Evolutionary conservation across 2,797 vertebrate species (phyloP), one percentile per base, ranked within the genome.

Genomic region (Atherinosoma microstoma): DNA sequence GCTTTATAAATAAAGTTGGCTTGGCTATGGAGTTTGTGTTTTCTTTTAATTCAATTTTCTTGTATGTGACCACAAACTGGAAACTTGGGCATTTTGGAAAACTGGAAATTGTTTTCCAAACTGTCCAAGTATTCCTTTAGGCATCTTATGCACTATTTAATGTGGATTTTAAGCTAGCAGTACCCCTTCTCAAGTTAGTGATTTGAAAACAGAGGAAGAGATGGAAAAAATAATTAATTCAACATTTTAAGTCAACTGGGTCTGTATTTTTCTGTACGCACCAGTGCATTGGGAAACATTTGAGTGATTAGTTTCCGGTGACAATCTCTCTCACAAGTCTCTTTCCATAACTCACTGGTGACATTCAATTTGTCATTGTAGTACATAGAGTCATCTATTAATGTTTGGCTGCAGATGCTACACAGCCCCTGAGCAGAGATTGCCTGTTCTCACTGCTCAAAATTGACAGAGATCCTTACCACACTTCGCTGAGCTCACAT

Each of bases 301-400:
- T 64, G 73, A 76, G 65, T 75, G 38, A 34, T 18, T 70, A 53
- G 61, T 70, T 84, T 74, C 57, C 54, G 79, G 67, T 85, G 58
- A 80, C 83, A 83, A 20, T 73, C 58, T 73, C 27, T 84, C 75
- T 76, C 64, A 64, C 61, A 71, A 63, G 58, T 80, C 73, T 80
- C 65, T 63, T 70, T 68, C 71, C 80, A 88, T 93, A 88, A 90
- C 75, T 94, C 89, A 93, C 87, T 29, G 64, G 80, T 89, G 85
- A 78, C 89, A 86, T 90, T 87, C 78, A 87, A 89, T 92, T 90
- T 91, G 84, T 92, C 87, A 88, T 51, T 4, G 15, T 83, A 54
- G 62, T 65, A 69, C 78, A 81, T 24, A 18, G 58, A 58, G 74
- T 87, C 79, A 82, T 91, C 54, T 87, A 57, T 90, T 84, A 78